Evolutionary conservation across 2,797 vertebrate species (phyloP), one percentile per base, ranked within the genome.

Genomic region (Discoglossus pictus): DNA sequence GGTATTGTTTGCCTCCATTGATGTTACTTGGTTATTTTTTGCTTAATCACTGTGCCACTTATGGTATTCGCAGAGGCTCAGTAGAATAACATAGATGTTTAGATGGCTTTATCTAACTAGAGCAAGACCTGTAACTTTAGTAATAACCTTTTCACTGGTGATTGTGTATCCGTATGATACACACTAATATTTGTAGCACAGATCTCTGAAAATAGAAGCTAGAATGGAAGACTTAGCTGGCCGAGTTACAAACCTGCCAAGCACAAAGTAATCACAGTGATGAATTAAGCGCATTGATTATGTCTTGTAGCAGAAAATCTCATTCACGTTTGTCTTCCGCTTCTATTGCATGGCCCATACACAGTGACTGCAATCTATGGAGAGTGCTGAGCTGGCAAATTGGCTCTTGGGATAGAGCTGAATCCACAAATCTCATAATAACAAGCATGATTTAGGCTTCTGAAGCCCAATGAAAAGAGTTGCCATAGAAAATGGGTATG

Each of bases 221-320:
- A n/a, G n/a, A n/a, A n/a, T n/a, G n/a, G 1, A 4, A 46, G 43
- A 21, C 43, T 21, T 38, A 31, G 31, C 6, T 48, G 34, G 17
- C 31, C 24, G 31, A 61, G 44, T 61, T 48, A 38, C 48, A 12
- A 38, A 24, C 43, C 44, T 50, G 59, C 34, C 59, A 38, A 23
- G 44, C 20, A 12, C 15, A 7, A 42, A 64, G 61, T 21, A 53
- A 64, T 9, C 10, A 51, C 15, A 12, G 44, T 63, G 35, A 54
- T 54, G n/a, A 44, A 53, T 34, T 27, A 34, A 64, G 53, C 6
- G 36, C 5, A 31, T 61, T 36, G 8, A 53, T 52, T 24, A 23
- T 64, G 16, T 25, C 13, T 21, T 53, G 23, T 15, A 20, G 25
- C 4, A 53, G n/a, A 52, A 20, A 21, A 15, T 16, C 15, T 31